Evolutionary conservation across 2,888 invertebrate species (phyloP).

Genomic region (Cactoblastis cactorum): DNA sequence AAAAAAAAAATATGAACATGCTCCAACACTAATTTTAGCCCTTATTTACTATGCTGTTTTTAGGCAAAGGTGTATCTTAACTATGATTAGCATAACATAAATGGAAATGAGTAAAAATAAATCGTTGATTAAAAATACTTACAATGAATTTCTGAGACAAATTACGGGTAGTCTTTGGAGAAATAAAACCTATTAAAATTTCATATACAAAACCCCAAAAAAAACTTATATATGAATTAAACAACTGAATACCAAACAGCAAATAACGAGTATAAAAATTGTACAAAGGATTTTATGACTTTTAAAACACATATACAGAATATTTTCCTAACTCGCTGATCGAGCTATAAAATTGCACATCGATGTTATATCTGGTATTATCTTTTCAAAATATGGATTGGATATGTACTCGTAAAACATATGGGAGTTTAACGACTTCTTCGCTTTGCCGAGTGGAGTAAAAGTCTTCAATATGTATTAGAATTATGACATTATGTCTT

Average conservation of each 20-base stretch:
- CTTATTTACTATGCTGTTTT: no score
- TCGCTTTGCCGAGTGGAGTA: conserved; percentile 16
- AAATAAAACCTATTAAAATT: no score
- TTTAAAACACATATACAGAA: conserved; percentile 4
- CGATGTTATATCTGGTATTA: conserved; percentile 27
- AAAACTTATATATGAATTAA: neutral
- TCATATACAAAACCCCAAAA: neutral
- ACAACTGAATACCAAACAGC: neutral
- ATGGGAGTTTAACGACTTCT: conserved; percentile 25
- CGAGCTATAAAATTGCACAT: conserved; percentile 25
- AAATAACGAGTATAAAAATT: conserved; percentile 9
- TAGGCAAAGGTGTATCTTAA: no score
- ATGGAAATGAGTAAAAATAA: no score
- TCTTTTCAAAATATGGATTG: conserved; percentile 32
- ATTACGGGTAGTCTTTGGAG: no score
- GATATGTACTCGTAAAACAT: conserved; percentile 22
- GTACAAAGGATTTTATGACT: conserved; percentile 11
- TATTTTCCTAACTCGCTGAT: conserved; percentile 13
- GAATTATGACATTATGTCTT: conserved; percentile 6
- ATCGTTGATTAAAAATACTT: no score
- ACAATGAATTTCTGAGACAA: no score
- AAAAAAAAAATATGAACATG: no score
- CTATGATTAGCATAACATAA: no score
- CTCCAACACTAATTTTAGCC: no score
- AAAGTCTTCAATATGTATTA: conserved; percentile 11